Base-by-base conservation (phyloP, 2,797 vertebrate genomes). In the Hirundo rustica region DNA sequence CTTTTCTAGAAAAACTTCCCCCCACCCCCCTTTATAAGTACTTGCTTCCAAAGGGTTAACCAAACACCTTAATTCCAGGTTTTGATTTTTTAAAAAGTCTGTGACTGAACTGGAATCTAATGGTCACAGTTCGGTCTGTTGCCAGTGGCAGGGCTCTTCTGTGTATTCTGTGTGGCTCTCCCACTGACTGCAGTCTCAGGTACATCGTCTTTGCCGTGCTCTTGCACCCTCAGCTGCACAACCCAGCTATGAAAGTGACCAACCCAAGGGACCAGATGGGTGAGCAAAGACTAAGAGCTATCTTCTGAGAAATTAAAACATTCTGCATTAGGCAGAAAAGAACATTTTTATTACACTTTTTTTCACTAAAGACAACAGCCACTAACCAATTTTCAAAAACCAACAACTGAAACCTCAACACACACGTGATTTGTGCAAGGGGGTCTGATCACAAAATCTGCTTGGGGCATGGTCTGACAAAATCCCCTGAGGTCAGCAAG, bases 41-140 rank as follows among this genome's bases (percentile, higher is more conserved):
- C 29, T 30, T n/a, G 4, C 30, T 75, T 86, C 34, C 85, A 85
- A 95, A 95, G 80, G 64, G 88, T 95, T 94, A 96, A 93, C 16
- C 30, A 57, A 78, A 86, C 48, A 53, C 29, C 47, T 79, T 36
- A 36, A 67, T 22, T 19, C 10, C 76, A 78, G 32, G n/a, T 55
- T 88, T 77, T 30, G 11, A 19, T 83, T 89, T 77, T 77, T 70
- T 16, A 5, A 34, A 53, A 53, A 18, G 32, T 76, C 74, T 58
- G 0, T 8, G 57, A 70, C 5, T 51, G 67, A 40, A 15, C 38
- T 51, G 36, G 34, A 58, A 17, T 42, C 50, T 38, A 53, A 42
- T 2, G 48, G 60, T 66, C 47, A 68, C 13, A 16, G 27, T 45
- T 27, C 32, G 40, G 61, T 27, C 64, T 29, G 64, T 27, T 47